Evolutionary conservation across 53 echinoderm and acorn worm genomes (phyloP).

Genomic region (Holothuria leucospilota): DNA sequence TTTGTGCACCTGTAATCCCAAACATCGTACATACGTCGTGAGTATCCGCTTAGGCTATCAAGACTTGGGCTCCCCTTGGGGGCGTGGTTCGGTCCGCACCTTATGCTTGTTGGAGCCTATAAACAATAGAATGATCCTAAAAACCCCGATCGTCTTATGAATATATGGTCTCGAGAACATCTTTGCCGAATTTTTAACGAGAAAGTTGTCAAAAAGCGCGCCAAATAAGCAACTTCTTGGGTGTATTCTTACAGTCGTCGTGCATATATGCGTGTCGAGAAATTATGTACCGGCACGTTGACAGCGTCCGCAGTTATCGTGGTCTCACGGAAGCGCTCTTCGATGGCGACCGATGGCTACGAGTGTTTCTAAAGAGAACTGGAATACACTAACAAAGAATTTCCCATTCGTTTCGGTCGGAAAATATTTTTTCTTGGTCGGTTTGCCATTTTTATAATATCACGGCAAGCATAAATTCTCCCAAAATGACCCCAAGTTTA

Average conservation of each 20-base stretch:
- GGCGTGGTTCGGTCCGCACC: conserved; percentile 35
- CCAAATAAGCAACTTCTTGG: neutral
- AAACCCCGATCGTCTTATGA: conserved; percentile 19
- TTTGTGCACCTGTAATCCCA: conserved; percentile 46
- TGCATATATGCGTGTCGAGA: conserved; percentile 16
- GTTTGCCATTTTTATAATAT: no score
- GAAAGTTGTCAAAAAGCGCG: conserved; percentile 5
- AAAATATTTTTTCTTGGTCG: neutral
- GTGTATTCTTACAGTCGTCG: conserved; percentile 7
- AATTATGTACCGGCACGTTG: conserved; percentile 31
- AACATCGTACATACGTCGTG: conserved; percentile 13
- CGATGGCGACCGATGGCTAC: conserved; percentile 1
- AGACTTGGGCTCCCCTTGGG: conserved; percentile 28
- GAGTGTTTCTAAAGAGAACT: neutral
- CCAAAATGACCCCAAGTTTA: no score
- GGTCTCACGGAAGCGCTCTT: neutral
- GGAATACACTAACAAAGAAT: neutral
- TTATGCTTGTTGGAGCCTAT: conserved; percentile 1
- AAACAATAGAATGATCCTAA: conserved; percentile 27
- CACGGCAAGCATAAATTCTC: no score
- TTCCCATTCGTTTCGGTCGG: neutral
- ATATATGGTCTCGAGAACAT: neutral
- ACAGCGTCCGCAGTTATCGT: conserved; percentile 2
- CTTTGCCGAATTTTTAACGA: conserved; percentile 7
- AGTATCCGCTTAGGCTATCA: conserved; percentile 19